Conservation (phyloP, 2,113 vertebrate species). For the Bos javanicus region DNA sequence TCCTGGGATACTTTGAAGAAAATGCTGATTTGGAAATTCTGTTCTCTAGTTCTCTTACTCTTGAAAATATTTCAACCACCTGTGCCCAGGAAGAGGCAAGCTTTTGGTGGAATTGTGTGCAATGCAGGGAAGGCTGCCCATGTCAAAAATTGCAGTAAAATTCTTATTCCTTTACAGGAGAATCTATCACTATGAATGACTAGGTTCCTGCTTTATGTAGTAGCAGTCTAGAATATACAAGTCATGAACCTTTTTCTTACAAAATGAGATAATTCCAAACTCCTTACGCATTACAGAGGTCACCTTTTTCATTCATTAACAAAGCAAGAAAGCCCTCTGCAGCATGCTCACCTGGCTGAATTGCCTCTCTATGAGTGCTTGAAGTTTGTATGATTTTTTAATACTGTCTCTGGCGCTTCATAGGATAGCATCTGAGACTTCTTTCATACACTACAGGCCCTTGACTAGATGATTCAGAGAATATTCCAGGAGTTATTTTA, state of each 20-base stretch:
- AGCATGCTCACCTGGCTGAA: slow-evolving; percentile 61
- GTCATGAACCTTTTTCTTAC: not conserved
- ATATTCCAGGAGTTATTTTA: not conserved
- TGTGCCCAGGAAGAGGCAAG: not conserved
- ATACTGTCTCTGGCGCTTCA: not conserved
- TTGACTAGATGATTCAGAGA: not conserved
- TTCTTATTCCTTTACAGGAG: not conserved
- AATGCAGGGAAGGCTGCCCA: not conserved
- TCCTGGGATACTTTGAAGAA: not conserved
- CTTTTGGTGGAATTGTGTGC: not conserved
- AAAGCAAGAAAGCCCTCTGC: not conserved
- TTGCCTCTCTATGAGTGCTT: not conserved
- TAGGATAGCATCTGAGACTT: not conserved
- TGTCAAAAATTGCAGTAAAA: not conserved
- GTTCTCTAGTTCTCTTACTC: not conserved
- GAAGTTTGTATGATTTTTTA: not conserved
- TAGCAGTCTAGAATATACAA: not conserved
- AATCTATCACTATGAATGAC: rapidly evolving
- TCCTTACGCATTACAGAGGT: not conserved
- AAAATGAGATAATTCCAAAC: not conserved
- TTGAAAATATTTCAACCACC: not conserved
- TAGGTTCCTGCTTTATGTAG: not conserved
- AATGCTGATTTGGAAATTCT: not conserved
- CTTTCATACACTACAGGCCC: not conserved
- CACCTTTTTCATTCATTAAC: not conserved